phyloP scores from a whole-genome alignment of 1,140 invertebrate genomes.

The Papilio aristodemus region DNA sequence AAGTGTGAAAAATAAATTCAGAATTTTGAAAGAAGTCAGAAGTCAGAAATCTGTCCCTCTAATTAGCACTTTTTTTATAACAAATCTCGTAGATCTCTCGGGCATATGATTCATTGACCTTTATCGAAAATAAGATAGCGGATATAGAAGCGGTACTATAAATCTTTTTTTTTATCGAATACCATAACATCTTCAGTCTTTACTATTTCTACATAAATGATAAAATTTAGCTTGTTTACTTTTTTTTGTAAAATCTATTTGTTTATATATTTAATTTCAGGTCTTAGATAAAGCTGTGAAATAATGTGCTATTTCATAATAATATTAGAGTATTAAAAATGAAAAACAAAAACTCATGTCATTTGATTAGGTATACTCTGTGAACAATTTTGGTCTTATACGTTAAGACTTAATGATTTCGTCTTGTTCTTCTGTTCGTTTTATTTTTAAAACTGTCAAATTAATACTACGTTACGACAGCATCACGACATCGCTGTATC shows the following conservation, averaged over 20 bases:
- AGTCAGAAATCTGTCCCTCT: too few species aligned
- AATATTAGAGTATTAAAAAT: neutral
- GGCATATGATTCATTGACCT: slow-evolving; percentile 6
- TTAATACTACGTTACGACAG: neutral
- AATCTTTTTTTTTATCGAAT: neutral
- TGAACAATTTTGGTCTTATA: neutral
- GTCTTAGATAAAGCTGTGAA: neutral
- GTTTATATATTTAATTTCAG: neutral
- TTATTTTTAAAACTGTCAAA: neutral
- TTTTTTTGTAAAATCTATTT: neutral
- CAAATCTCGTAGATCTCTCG: neutral
- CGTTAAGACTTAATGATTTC: neutral
- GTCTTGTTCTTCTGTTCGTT: neutral
- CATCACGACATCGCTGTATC: neutral
- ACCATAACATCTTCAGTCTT: neutral
- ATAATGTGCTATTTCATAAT: neutral
- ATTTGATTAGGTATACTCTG: neutral
- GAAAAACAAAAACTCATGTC: neutral
- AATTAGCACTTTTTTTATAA: too few species aligned
- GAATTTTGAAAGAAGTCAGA: too few species aligned
- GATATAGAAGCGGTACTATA: slow-evolving; percentile 7
- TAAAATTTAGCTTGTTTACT: neutral
- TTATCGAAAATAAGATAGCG: slow-evolving; percentile 5
- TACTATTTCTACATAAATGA: neutral
- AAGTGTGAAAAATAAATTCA: too few species aligned